A percentile compares a stretch with the other conserved stretches of the same genome.
Conservation (phyloP, 2,113 vertebrate genomes). For the Cebus imitator region DNA sequence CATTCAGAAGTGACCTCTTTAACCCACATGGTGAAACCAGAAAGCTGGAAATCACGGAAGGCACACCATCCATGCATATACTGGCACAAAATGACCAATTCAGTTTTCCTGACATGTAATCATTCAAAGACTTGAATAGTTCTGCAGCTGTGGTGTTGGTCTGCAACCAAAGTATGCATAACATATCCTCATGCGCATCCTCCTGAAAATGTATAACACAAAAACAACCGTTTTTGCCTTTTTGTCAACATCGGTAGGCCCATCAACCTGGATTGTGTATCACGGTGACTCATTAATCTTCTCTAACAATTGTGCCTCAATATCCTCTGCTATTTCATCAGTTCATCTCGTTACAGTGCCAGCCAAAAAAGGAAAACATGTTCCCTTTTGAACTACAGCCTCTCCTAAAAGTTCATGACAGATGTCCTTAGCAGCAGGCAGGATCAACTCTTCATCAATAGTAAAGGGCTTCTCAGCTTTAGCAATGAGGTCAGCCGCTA, state of each 20-base stretch:
- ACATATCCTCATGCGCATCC: not conserved
- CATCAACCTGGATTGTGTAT: not conserved
- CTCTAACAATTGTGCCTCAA: not conserved
- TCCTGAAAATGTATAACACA: not conserved
- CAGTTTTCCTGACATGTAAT: not conserved
- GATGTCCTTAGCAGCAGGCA: not conserved
- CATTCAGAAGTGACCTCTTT: not conserved
- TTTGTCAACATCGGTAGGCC: not conserved
- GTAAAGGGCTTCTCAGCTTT: not conserved
- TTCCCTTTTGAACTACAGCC: not conserved
- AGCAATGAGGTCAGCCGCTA: not conserved
- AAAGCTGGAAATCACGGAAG: not conserved
- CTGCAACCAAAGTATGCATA: not conserved
- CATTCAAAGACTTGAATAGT: not conserved
- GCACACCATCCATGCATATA: not conserved
- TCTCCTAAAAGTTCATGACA: not conserved
- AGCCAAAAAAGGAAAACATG: not conserved
- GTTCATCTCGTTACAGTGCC: not conserved
- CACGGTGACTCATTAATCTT: not conserved
- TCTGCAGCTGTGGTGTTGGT: not conserved
- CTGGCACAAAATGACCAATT: not conserved
- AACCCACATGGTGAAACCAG: not conserved
- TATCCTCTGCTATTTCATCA: not conserved
- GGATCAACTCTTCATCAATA: not conserved
- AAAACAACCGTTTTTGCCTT: not conserved